Percentiles rank a stretch among this genome's conserved stretches.
These are phyloP conservation scores for Eira barbara DNA, from an alignment of 2,113 vertebrate species.

Conservation along the genomic window DNA sequence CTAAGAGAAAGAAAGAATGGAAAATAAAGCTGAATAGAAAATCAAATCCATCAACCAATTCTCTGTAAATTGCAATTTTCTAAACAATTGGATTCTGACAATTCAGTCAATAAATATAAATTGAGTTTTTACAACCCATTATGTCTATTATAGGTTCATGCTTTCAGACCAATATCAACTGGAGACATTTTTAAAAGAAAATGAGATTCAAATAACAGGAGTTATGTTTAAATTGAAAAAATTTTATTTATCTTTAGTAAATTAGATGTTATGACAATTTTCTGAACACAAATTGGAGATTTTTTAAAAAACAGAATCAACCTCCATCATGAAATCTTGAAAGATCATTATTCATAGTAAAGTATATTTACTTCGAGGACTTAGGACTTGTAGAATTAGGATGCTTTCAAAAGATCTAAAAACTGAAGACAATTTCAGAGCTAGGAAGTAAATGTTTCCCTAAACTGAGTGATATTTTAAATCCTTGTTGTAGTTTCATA, in stretches of 20 bases:
- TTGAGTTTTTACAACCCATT: constrained; percentile 45
- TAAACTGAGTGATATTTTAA: neutral
- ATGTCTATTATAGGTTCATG: constrained; percentile 42
- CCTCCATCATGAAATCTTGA: constrained; percentile 27
- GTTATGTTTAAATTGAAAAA: constrained; percentile 39
- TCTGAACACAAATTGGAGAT: constrained; percentile 37
- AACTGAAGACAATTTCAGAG: neutral
- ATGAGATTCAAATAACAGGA: constrained; percentile 48
- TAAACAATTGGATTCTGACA: constrained; percentile 58
- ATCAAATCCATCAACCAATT: neutral
- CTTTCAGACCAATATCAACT: constrained; percentile 4
- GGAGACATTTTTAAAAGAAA: constrained; percentile 26
- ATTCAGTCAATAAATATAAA: constrained; percentile 55
- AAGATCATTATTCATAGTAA: constrained; percentile 52
- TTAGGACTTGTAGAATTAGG: constrained; percentile 2
- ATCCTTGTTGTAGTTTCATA: constrained; percentile 2
- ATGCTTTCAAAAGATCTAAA: constrained; percentile 12
- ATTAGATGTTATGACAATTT: constrained; percentile 53
- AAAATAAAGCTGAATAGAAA: constrained; percentile 32
- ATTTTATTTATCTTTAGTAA: constrained; percentile 16
- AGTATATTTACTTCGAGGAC: constrained; percentile 29
- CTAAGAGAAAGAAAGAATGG: neutral
- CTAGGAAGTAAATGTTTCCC: constrained; percentile 4
- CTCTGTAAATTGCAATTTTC: constrained; percentile 59
- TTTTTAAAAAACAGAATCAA: constrained; percentile 41